Evolutionary conservation across 2,888 invertebrate genomes (phyloP).

Genomic region (Callimorpha dominula): DNA sequence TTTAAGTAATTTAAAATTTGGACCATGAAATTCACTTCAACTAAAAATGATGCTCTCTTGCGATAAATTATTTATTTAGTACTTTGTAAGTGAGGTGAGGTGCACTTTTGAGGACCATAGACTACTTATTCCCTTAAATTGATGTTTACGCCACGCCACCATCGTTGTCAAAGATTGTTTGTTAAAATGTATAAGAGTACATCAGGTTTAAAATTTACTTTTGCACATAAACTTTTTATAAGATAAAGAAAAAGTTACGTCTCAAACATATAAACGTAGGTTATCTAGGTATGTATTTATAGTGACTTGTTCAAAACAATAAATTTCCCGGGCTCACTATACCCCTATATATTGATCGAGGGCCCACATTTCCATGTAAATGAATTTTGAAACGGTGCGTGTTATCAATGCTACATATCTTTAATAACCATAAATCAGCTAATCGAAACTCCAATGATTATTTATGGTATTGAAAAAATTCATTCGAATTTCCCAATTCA

Average conservation of each 20-base stretch:
- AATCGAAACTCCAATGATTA: slow-evolving; percentile 76
- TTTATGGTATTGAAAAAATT: slow-evolving; percentile 74
- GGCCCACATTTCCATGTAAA: slow-evolving; percentile 80
- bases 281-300: background rate
- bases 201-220: too few relatives aligned
- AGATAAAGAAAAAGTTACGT: background rate
- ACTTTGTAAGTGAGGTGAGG: too few relatives aligned
- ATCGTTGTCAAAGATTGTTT: too few relatives aligned
- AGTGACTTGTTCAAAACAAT: slow-evolving; percentile 4
- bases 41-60: too few relatives aligned
- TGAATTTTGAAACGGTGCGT: slow-evolving; percentile 75
- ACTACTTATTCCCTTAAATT: too few relatives aligned
- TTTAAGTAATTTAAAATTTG: background rate
- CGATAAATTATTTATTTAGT: too few relatives aligned
- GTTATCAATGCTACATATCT: slow-evolving; percentile 73
- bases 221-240: background rate
- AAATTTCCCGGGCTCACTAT: slow-evolving; percentile 23
- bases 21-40: too few relatives aligned
- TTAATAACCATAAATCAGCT: slow-evolving; percentile 85
- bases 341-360: slow-evolving; percentile 47
- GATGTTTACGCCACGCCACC: too few relatives aligned
- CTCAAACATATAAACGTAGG: background rate
- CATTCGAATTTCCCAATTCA: slow-evolving; percentile 46
- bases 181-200: too few relatives aligned
- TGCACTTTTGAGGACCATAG: too few relatives aligned